Base-by-base conservation (phyloP, 1,140 invertebrate species). In the Drosophila ironensis region DNA sequence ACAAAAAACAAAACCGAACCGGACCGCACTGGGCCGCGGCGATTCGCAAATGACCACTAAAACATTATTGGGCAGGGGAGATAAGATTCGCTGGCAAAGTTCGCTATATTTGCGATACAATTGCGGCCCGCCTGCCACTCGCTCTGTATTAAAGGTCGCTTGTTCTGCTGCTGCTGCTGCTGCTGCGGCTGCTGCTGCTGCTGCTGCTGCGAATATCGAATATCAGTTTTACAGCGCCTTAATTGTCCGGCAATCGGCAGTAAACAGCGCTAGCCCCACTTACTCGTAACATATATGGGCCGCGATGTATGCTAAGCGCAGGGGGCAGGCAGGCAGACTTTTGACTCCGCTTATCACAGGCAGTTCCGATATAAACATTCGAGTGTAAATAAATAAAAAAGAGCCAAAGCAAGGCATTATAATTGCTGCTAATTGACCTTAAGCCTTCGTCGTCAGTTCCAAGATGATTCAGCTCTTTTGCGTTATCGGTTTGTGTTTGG, bases 131-230 rank as follows among this genome's bases (percentile, higher is more conserved):
- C n/a, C n/a, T n/a, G n/a, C n/a, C n/a, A n/a, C n/a, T n/a, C n/a
- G n/a, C n/a, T n/a, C n/a, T n/a, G 30, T 33, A 14, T 12, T 33
- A 33, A 33, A 33, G 30, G 30, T 33, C 30, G 30, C 3, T 12
- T n/a, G n/a, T n/a, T 33, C 11, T 12, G 28, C 6, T 22, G 20
- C 20, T 22, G 64, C 61, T 67, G 25, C 25, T 54, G n/a, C n/a
- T n/a, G n/a, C n/a, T n/a, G n/a, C n/a, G n/a, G n/a, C n/a, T n/a
- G n/a, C n/a, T n/a, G n/a, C n/a, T n/a, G n/a, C n/a, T n/a, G n/a
- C n/a, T n/a, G n/a, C n/a, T n/a, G n/a, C n/a, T n/a, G n/a, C 52
- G 35, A 69, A 69, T 68, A 50, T 44, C 44, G 50, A 59, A 69
- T 69, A 50, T 38, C 44, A 59, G 50, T 69, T 69, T 69, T 69